Conservation (phyloP, 2,888 invertebrate species). For the Polylopha cassiicola region DNA sequence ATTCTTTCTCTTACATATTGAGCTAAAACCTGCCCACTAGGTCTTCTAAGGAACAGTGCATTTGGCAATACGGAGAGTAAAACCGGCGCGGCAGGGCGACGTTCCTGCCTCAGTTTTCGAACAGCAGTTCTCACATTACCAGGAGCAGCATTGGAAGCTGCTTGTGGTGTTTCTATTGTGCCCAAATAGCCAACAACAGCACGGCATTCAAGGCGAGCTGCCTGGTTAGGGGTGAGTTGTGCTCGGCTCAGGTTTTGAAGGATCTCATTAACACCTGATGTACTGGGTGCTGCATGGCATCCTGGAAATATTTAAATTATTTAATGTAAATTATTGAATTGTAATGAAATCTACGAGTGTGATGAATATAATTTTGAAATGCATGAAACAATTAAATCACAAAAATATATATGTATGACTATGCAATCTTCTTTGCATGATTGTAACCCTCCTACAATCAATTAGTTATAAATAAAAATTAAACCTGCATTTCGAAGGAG, state of each 20-base stretch:
- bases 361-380: too few relatives aligned
- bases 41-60: constrained; percentile 87
- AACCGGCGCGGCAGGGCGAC: constrained; percentile 90
- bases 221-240: constrained; percentile 61
- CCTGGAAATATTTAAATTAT: constrained; percentile 51
- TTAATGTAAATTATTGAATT: too few relatives aligned
- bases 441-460: too few relatives aligned
- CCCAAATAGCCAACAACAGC: constrained; percentile 96
- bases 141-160: constrained; percentile 84
- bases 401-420: too few relatives aligned
- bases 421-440: too few relatives aligned
- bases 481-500: too few relatives aligned
- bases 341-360: too few relatives aligned
- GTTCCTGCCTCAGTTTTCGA: constrained; percentile 90
- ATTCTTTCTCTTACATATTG: constrained; percentile 91
- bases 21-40: constrained; percentile 87
- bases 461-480: too few relatives aligned
- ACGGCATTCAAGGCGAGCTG: constrained; percentile 82
- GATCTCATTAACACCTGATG: constrained; percentile 64
- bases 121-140: constrained; percentile 92
- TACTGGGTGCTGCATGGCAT: constrained; percentile 61
- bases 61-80: constrained; percentile 90
- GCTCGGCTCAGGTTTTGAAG: constrained; percentile 60
- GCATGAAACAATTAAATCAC: background rate
- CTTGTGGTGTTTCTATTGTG: constrained; percentile 96